Evolutionary conservation across 2,888 invertebrate genomes (phyloP).

Genomic region (Achlya flavicornis): DNA sequence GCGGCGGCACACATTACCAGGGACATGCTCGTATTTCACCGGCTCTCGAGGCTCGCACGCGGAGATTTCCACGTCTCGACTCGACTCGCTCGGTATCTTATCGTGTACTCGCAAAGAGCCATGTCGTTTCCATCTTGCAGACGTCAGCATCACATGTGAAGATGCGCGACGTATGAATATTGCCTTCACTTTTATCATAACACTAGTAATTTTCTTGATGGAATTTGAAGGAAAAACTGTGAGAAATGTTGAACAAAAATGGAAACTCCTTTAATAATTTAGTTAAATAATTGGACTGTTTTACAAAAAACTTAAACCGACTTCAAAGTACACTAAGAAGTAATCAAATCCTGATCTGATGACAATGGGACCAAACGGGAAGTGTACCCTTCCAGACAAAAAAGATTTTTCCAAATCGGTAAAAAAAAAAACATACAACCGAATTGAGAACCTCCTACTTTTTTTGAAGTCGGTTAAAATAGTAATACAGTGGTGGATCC

Average conservation of each 20-base stretch:
- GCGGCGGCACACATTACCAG: slow-evolving; percentile 32
- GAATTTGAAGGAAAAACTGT: slow-evolving; percentile 25
- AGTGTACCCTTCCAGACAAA: too few species aligned
- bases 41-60: slow-evolving; percentile 29
- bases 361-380: too few species aligned
- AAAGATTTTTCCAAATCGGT: too few species aligned
- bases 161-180: slow-evolving; percentile 35
- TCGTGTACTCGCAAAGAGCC: slow-evolving; percentile 23
- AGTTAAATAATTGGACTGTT: too few species aligned
- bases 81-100: slow-evolving; percentile 32
- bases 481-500: too few species aligned
- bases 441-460: too few species aligned
- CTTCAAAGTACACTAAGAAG: too few species aligned
- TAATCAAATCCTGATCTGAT: too few species aligned
- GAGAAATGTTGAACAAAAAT: slow-evolving; percentile 12
- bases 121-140: slow-evolving; percentile 28
- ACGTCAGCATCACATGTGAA: slow-evolving; percentile 22
- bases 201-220: slow-evolving; percentile 26
- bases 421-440: too few species aligned
- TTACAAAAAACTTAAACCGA: too few species aligned
- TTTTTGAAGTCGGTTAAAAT: too few species aligned
- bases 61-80: slow-evolving; percentile 34
- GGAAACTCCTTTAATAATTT: slow-evolving; percentile 3
- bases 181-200: slow-evolving; percentile 33
- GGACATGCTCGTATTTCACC: slow-evolving; percentile 39